phyloP scores from a whole-genome alignment of 2,888 invertebrate genomes.

The Eilema griseolum region DNA sequence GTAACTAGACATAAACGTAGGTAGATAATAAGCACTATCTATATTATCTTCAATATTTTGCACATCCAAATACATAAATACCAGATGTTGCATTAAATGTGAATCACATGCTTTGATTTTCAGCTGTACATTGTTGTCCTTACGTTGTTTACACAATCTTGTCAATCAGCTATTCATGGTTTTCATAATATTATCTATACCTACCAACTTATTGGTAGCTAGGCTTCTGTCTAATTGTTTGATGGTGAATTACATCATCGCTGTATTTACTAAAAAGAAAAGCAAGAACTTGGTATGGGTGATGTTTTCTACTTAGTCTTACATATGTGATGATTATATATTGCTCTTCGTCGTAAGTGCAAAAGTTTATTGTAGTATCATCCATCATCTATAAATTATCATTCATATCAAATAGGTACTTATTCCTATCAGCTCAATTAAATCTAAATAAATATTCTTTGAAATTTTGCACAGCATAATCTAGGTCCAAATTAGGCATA shows the following conservation, averaged over 20 bases:
- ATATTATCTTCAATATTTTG: conserved; percentile 14
- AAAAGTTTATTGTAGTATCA: no score
- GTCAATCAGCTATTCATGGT: conserved; percentile 19
- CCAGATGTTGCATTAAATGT: conserved; percentile 33
- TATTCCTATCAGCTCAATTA: no score
- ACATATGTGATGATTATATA: no score
- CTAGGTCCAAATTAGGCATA: not conserved
- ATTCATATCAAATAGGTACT: no score
- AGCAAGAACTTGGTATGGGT: conserved; percentile 6
- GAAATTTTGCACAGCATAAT: not conserved
- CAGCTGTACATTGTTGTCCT: conserved; percentile 15
- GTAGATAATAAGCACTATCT: conserved; percentile 23
- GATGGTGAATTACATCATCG: conserved; percentile 20
- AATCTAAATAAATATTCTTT: not conserved
- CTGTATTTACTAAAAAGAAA: conserved; percentile 6
- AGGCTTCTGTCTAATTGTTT: conserved; percentile 10
- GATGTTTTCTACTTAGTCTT: not conserved
- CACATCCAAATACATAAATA: conserved; percentile 27
- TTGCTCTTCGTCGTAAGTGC: no score
- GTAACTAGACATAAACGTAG: conserved; percentile 44
- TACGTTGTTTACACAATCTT: conserved; percentile 26
- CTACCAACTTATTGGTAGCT: conserved; percentile 10
- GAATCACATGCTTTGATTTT: conserved; percentile 21
- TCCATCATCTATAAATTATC: no score
- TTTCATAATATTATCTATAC: conserved; percentile 1